Evolutionary conservation across 1,140 invertebrate genomes (phyloP).

Genomic region (Drosophila mayri): DNA sequence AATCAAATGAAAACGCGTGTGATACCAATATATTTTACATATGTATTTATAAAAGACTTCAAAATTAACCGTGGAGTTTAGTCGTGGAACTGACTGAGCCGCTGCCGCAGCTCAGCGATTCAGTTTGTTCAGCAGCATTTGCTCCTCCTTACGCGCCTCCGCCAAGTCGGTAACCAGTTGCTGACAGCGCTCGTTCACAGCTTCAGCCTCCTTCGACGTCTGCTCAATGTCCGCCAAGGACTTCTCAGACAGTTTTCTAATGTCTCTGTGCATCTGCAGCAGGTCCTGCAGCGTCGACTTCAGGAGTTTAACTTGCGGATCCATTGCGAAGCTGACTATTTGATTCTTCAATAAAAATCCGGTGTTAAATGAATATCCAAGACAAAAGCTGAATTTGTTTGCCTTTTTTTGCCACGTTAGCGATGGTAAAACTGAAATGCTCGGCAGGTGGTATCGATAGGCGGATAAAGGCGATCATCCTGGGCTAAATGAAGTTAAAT

Average conservation of each 20-base stretch:
- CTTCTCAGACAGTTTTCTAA: background rate
- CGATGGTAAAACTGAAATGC: background rate
- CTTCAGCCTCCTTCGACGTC: background rate
- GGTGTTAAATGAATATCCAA: background rate
- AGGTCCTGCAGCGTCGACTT: background rate
- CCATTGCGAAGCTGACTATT: background rate
- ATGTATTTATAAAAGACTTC: constrained; percentile 67
- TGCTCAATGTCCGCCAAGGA: background rate
- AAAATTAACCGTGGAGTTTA: constrained; percentile 39
- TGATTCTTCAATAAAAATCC: background rate
- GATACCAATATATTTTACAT: constrained; percentile 73
- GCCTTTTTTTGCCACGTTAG: background rate
- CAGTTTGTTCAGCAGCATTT: background rate
- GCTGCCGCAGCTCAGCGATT: background rate
- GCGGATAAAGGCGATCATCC: no score
- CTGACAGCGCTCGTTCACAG: background rate
- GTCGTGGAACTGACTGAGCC: background rate
- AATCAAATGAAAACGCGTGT: constrained; percentile 69
- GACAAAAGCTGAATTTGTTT: background rate
- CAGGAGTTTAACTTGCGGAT: background rate
- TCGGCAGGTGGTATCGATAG: background rate
- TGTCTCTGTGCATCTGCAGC: no score
- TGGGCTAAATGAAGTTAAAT: no score
- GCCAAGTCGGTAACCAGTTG: background rate
- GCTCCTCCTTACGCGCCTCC: background rate